Conservation (phyloP, 2,888 invertebrate genomes). For the Mystacides longicornis region DNA sequence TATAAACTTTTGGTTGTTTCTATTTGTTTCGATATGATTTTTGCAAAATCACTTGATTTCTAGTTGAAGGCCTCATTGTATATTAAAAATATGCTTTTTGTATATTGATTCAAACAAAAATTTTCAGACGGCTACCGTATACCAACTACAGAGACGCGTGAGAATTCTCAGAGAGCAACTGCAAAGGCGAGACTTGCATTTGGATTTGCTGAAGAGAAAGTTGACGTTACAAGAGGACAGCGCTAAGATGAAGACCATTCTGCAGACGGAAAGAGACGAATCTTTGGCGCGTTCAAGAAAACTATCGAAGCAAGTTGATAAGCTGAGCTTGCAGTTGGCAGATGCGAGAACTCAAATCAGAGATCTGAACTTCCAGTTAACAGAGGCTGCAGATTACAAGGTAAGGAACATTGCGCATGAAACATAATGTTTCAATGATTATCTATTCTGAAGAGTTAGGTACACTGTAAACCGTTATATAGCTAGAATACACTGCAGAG, state of each 20-base stretch:
- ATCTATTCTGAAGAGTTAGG: no score
- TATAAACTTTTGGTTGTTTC: no score
- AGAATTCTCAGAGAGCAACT: conserved; percentile 83
- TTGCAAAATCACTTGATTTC: no score
- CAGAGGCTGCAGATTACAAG: conserved; percentile 82
- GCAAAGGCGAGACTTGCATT: conserved; percentile 83
- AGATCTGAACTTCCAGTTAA: conserved; percentile 77
- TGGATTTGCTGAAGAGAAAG: conserved; percentile 83
- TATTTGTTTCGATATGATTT: no score
- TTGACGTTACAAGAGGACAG: conserved; percentile 76
- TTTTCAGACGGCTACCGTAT: conserved; percentile 74
- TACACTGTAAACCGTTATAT: no score
- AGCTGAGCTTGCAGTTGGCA: conserved; percentile 67
- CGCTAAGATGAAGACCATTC: conserved; percentile 36
- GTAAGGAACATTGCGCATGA: no score
- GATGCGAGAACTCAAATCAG: conserved; percentile 77
- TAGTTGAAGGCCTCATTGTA: no score
- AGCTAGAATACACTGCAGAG: no score
- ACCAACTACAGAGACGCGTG: conserved; percentile 81
- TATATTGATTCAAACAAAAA: no score
- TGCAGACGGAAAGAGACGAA: conserved; percentile 62
- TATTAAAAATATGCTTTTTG: no score
- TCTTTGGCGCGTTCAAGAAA: conserved; percentile 66
- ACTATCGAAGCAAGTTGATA: conserved; percentile 75
- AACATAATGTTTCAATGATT: no score